A percentile compares a stretch with the other conserved stretches of the same genome.
These are phyloP conservation scores for Sebastes itinus DNA, from an alignment of 2,797 vertebrate genomes.

Conservation along the genomic window DNA sequence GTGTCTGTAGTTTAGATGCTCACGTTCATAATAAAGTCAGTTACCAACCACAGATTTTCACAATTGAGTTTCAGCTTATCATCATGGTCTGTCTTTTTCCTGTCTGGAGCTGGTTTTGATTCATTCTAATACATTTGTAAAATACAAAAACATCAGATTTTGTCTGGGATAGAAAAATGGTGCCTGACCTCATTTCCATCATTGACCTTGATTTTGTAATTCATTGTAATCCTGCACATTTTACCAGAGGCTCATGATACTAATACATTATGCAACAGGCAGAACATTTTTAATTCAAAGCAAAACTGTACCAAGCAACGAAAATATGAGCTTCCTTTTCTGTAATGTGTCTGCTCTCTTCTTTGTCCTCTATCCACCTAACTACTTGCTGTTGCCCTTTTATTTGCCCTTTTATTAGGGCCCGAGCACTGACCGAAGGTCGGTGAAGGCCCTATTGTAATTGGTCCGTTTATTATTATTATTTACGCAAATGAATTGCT, in stretches of 20 bases:
- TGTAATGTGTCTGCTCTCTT: not conserved
- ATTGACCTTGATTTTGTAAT: constrained; percentile 16
- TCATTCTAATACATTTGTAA: not conserved
- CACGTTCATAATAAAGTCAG: not conserved
- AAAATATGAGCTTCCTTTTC: not conserved
- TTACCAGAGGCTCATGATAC: not conserved
- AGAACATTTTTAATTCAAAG: constrained; percentile 7
- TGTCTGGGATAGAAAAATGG: not conserved
- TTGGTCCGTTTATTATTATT: not conserved
- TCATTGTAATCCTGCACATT: constrained; percentile 2
- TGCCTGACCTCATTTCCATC: not conserved
- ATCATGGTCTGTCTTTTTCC: not conserved
- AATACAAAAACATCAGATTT: not conserved
- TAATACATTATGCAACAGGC: constrained; percentile 9
- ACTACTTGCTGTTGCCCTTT: not conserved
- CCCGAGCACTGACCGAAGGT: no score
- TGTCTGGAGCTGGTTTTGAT: not conserved
- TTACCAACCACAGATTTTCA: not conserved
- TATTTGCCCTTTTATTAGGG: not conserved
- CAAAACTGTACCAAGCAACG: not conserved
- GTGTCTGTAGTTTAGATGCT: not conserved
- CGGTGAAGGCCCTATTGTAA: no score
- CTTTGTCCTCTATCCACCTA: not conserved
- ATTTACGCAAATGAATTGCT: no score
- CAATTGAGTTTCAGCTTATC: not conserved